These are phyloP conservation scores for Helicolenus hilgendorfi DNA, from an alignment of 2,797 vertebrate species.

Conservation along the genomic window DNA sequence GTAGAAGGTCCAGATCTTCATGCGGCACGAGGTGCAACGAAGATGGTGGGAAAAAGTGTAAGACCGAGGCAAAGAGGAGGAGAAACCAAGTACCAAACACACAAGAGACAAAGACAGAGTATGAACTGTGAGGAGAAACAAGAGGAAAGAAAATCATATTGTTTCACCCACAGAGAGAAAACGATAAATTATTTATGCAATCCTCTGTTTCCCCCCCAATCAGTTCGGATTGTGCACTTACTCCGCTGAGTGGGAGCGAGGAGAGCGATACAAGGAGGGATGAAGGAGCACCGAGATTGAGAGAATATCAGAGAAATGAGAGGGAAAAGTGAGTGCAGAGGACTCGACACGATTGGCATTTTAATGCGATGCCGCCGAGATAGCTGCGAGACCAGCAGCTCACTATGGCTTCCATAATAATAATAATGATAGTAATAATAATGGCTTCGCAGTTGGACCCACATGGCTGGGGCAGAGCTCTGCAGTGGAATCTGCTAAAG, in stretches of 20 bases:
- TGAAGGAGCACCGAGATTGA: constrained; percentile 24
- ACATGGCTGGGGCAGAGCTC: constrained; percentile 29
- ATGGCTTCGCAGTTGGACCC: constrained; percentile 47
- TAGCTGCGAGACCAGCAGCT: constrained; percentile 59
- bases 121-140: constrained; percentile 2
- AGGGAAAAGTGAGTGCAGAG: constrained; percentile 39
- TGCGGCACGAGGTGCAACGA: not conserved
- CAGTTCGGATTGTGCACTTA: constrained; percentile 45
- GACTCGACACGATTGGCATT: constrained; percentile 72
- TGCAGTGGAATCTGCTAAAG: constrained; percentile 28
- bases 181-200: constrained; percentile 71
- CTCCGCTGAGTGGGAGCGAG: constrained; percentile 12
- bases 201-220: constrained; percentile 52
- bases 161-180: constrained; percentile 50
- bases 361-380: constrained; percentile 55
- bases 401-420: constrained; percentile 57
- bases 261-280: not conserved
- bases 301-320: constrained; percentile 41
- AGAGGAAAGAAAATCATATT: constrained; percentile 29
- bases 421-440: constrained; percentile 70
- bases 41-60: not conserved
- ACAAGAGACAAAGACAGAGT: not conserved
- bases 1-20: constrained; percentile 5
- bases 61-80: not conserved
- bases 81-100: not conserved